Evolutionary conservation across 2,888 invertebrate genomes (phyloP), one percentile per base, ranked within the genome.

Genomic region (Trileptium ribeirensis): DNA sequence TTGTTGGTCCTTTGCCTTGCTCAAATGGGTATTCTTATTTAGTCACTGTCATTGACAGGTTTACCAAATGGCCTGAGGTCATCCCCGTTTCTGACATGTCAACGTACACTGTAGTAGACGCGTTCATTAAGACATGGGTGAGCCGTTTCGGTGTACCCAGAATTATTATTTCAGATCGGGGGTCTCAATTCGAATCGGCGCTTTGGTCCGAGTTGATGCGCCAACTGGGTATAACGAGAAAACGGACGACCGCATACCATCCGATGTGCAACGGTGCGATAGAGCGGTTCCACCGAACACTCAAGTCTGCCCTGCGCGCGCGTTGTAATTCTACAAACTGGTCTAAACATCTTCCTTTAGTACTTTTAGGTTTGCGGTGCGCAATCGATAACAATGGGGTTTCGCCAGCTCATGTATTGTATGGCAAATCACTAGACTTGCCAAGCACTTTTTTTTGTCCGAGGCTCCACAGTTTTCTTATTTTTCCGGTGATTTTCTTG

Each of bases 11-110:
- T 24, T 38, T 75, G 77, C 77, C 77, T 33, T 15, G 29, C 36
- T 75, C 77, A 3, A n/a, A n/a, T 39, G n/a, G 38, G 8, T 75
- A 38, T 75, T 38, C n/a, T 24, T 75, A 75, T 38, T n/a, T 75
- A 3, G 3, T 75, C 3, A 75, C 77, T 29, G n/a, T 39, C 24
- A 75, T 75, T 15, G 77, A 75, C 37, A 24, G 77, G 39, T 75
- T 75, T 75, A 75, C 77, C 3, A 24, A n/a, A n/a, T 75, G 77
- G 77, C n/a, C 38, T n/a, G 77, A 75, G n/a, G 77, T 36, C 8
- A 37, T 8, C 15, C 77, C 77, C 3, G 36, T 75, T n/a, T 29
- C 77, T 3, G 39, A 75, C 77, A 75, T 75, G 36, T 36, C 36
- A 39, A 36, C 77, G 3, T 29, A 37, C n/a, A 75, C 77, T 15